Conservation (phyloP, 2,888 invertebrate genomes). For the Conomelus anceps region DNA sequence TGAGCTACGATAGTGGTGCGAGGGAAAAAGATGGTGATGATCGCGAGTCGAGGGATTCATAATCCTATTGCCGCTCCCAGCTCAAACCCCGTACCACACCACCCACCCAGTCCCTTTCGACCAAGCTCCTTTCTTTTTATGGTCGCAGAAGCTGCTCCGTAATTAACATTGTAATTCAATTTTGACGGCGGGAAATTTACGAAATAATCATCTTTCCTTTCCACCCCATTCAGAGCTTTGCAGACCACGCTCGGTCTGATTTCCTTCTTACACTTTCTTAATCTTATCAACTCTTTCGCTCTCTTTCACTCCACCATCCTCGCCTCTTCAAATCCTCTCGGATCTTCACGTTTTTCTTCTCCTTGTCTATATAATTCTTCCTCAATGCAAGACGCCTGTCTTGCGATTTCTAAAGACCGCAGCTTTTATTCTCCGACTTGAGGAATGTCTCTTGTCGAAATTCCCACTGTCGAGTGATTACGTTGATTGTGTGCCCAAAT, state of each 20-base stretch:
- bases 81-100: background rate
- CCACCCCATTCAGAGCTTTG: background rate
- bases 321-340: background rate
- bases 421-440: background rate
- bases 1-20: background rate
- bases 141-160: background rate
- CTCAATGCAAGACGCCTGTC: background rate
- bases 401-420: background rate
- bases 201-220: background rate
- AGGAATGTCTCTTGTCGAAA: background rate
- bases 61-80: background rate
- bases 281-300: background rate
- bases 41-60: background rate
- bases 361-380: background rate
- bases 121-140: background rate
- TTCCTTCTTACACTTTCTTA: background rate
- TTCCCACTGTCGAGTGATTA: background rate
- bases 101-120: background rate
- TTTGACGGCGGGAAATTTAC: background rate
- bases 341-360: background rate
- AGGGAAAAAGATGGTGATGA: background rate
- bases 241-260: background rate
- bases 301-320: background rate
- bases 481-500: background rate
- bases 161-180: background rate